A percentile compares a stretch with the other conserved stretches of the same genome.
These are phyloP conservation scores for Tinamus guttatus DNA, from an alignment of 2,113 vertebrate genomes.

Conservation along the genomic window DNA sequence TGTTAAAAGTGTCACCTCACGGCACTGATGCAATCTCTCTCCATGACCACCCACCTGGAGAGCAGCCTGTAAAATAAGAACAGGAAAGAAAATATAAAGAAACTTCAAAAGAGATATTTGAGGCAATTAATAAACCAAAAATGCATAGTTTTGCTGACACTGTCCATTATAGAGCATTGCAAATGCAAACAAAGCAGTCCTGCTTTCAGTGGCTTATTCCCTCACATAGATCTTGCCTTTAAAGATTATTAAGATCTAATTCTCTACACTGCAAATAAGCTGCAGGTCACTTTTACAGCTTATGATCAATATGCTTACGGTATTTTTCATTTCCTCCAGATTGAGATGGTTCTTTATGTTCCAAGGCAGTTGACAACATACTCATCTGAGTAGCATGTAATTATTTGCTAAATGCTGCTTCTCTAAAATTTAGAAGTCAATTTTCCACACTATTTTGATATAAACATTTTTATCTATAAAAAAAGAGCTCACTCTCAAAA, in stretches of 20 bases:
- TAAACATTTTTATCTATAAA: neutral
- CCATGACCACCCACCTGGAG: constrained; percentile 85
- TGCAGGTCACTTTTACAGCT: neutral
- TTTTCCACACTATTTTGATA: neutral
- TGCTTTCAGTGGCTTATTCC: neutral
- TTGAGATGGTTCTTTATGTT: neutral
- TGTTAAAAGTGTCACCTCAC: constrained; percentile 82
- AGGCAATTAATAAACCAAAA: neutral
- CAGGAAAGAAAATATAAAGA: neutral
- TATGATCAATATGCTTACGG: neutral
- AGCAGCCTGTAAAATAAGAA: constrained; percentile 73
- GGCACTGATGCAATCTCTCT: constrained; percentile 84
- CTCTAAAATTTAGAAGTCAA: neutral
- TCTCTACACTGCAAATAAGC: neutral
- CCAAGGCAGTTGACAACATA: neutral
- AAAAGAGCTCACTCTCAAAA: neutral
- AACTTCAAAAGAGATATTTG: neutral
- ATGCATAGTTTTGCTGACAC: neutral
- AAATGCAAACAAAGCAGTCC: no score
- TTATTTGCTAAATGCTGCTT: neutral
- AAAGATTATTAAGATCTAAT: neutral
- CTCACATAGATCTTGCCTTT: neutral
- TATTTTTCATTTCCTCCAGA: neutral
- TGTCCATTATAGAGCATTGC: neutral
- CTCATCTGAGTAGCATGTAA: neutral